Conservation (phyloP, 1,140 invertebrate genomes). For the Dinothrombium tinctorium region DNA sequence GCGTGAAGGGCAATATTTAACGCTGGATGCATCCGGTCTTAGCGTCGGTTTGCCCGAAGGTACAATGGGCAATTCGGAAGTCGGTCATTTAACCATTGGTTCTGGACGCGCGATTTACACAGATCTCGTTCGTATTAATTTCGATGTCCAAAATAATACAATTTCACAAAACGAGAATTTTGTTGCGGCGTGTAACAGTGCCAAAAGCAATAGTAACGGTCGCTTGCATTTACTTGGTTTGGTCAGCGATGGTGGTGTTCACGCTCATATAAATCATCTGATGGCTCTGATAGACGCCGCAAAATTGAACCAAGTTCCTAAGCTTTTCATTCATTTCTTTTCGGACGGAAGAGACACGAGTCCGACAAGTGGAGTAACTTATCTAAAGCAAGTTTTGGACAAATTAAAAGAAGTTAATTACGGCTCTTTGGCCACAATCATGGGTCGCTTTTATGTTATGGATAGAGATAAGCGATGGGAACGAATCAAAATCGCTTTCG, state of each 20-base stretch:
- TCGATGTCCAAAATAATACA: constrained; percentile 20
- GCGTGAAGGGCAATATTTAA: constrained; percentile 20
- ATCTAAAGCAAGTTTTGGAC: constrained; percentile 15
- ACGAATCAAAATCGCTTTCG: constrained; percentile 25
- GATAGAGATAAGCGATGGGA: constrained; percentile 27
- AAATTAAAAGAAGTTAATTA: constrained; percentile 17
- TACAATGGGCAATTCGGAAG: constrained; percentile 29
- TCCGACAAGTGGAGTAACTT: constrained; percentile 21
- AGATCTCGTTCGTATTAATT: constrained; percentile 26
- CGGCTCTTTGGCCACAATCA: constrained; percentile 24
- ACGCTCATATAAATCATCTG: constrained; percentile 27
- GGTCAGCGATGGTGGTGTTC: constrained; percentile 27
- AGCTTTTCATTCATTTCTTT: constrained; percentile 26
- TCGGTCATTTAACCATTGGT: constrained; percentile 29
- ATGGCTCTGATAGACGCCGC: constrained; percentile 22
- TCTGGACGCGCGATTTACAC: constrained; percentile 28
- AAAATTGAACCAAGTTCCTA: constrained; percentile 21
- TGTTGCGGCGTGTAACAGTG: constrained; percentile 19
- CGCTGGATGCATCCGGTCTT: constrained; percentile 25
- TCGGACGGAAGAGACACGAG: constrained; percentile 26
- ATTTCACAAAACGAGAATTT: constrained; percentile 21
- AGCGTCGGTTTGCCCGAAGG: constrained; percentile 26
- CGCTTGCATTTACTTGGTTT: constrained; percentile 23
- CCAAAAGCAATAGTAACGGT: constrained; percentile 19
- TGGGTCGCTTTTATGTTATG: constrained; percentile 29